These are phyloP conservation scores for Nomada hirtipes DNA, from an alignment of 2,888 invertebrate species.

Conservation along the genomic window DNA sequence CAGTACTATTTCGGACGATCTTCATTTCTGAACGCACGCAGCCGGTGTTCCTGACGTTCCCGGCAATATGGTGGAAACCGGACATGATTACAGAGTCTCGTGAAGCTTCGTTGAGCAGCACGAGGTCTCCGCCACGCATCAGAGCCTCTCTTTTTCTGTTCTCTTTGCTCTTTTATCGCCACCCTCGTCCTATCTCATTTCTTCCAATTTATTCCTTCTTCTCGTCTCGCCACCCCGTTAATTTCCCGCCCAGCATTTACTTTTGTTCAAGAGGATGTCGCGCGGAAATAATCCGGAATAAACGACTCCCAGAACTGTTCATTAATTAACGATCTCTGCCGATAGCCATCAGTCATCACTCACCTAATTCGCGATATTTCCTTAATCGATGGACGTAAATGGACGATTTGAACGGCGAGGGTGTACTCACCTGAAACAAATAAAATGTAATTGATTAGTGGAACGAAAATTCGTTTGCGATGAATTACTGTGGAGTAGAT, in stretches of 20 bases:
- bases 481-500: too few species aligned
- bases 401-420: not conserved
- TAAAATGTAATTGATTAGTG: not conserved
- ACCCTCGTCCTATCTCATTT: constrained; percentile 23
- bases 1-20: constrained; percentile 16
- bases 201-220: not conserved
- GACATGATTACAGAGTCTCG: constrained; percentile 82
- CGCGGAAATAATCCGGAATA: too few species aligned
- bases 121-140: constrained; percentile 83
- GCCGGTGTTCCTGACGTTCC: constrained; percentile 54
- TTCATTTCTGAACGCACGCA: constrained; percentile 30
- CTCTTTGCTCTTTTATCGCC: constrained; percentile 37
- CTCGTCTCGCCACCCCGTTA: not conserved
- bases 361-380: not conserved
- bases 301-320: too few species aligned
- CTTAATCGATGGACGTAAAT: too few species aligned
- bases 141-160: constrained; percentile 72
- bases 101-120: constrained; percentile 82
- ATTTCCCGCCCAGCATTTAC: not conserved
- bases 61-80: constrained; percentile 76
- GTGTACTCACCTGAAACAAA: constrained; percentile 55
- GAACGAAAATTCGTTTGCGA: too few species aligned
- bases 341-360: not conserved
- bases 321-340: too few species aligned
- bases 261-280: too few species aligned